Base-by-base conservation (phyloP, 2,888 invertebrate species). In the Saturnia pavonia region DNA sequence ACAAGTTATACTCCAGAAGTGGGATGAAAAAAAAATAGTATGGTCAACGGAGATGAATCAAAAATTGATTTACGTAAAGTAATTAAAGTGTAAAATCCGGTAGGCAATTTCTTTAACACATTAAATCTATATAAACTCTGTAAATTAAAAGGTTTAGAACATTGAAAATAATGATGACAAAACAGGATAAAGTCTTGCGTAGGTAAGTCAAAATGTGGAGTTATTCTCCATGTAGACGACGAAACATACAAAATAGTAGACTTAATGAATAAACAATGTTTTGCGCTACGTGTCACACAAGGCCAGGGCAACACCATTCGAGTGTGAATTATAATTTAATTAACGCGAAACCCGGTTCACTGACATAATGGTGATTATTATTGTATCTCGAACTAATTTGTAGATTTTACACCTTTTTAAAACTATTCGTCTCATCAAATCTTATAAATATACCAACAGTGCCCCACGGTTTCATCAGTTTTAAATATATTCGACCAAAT, bases 241-340 rank as follows among this genome's bases (percentile, higher is more conserved):
- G 12, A 60, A 54, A 22, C 22, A 54, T n/a, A 54, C 22, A n/a
- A n/a, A 19, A 6, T 19, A 48, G 19, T n/a, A 48, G 16, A 48
- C 48, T 3, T 60, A 27, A 60, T 27, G 14, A 60, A 60, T 27
- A 65, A 65, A 65, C 1, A 40, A 40, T 40, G 65, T 65, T 34
- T 40, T 40, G 27, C 57, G n/a, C 12, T 40, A 6, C 40, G n/a
- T n/a, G 40, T 63, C 25, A 65, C n/a, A 40, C 9, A 19, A 65
- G 19, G 40, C 65, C 19, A 65, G 40, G 65, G 65, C 65, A 34
- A 63, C 40, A 65, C 40, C 40, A n/a, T 34, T 40, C 65, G n/a
- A 19, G 65, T n/a, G 65, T 65, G 16, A 65, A 65, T 65, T 40
- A 19, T 40, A n/a, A 40, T 65, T 40, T 40, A n/a, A 60, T 60